phyloP scores from a whole-genome alignment of 2,113 vertebrate genomes.

The Azemiops feae region DNA sequence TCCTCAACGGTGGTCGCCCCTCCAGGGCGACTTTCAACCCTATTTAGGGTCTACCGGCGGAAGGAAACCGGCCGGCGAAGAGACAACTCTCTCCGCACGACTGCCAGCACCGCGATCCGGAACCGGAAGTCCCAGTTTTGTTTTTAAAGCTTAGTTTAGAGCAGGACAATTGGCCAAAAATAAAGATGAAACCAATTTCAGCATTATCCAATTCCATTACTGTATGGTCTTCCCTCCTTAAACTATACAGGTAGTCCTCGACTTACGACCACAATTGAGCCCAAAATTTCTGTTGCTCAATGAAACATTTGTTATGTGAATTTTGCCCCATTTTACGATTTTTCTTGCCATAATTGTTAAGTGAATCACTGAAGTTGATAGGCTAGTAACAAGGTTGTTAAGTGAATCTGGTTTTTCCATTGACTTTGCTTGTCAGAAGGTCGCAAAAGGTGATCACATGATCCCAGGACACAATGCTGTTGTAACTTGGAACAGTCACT shows the following conservation, averaged over 20 bases:
- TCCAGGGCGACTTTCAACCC: too few relatives aligned
- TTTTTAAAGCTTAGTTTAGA: not conserved
- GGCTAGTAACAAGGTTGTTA: not conserved
- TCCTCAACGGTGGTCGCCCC: too few relatives aligned
- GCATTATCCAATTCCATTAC: not conserved
- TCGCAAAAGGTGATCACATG: not conserved
- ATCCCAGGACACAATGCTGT: not conserved
- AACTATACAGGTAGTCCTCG: not conserved
- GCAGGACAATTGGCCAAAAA: not conserved
- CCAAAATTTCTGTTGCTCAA: not conserved
- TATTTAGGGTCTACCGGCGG: too few relatives aligned
- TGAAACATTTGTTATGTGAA: not conserved
- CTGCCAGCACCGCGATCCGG: too few relatives aligned
- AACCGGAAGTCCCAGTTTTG: too few relatives aligned
- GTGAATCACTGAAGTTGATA: not conserved
- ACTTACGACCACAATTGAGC: not conserved
- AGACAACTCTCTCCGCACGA: too few relatives aligned
- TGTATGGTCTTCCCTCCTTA: not conserved
- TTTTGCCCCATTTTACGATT: not conserved
- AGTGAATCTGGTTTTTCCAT: not conserved
- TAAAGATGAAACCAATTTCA: not conserved
- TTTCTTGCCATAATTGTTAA: not conserved
- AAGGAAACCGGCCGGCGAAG: too few relatives aligned
- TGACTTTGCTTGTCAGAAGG: not conserved
- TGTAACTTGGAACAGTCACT: not conserved